Evolutionary conservation across 2,113 vertebrate genomes (phyloP).

Genomic region (Ascaphus truei): DNA sequence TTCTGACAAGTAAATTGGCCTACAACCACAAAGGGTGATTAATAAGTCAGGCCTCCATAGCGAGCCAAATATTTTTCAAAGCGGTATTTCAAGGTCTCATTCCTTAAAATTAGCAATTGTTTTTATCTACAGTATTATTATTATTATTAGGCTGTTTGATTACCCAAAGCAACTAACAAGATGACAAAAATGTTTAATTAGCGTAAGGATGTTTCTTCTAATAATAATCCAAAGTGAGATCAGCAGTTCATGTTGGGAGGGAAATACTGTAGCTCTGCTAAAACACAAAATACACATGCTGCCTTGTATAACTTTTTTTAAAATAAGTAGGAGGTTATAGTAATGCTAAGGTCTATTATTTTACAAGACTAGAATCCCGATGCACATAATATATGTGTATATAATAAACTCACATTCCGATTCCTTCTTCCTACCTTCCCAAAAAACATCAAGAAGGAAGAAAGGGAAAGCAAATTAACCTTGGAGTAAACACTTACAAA

Average conservation of each 20-base stretch:
- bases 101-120: slow-evolving; percentile 18
- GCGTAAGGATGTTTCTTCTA: neutral
- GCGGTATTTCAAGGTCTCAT: slow-evolving; percentile 20
- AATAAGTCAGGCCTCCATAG: slow-evolving; percentile 17
- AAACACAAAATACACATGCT: neutral
- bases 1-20: slow-evolving; percentile 38
- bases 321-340: too few relatives aligned
- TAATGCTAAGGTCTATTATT: too few relatives aligned
- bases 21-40: slow-evolving; percentile 38
- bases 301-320: neutral
- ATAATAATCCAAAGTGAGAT: neutral
- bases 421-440: too few relatives aligned
- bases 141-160: neutral
- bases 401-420: too few relatives aligned
- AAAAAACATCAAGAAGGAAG: too few relatives aligned
- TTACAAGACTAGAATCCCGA: too few relatives aligned
- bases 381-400: too few relatives aligned
- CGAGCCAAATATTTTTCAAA: slow-evolving; percentile 33
- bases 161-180: neutral
- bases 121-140: neutral
- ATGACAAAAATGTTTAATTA: neutral
- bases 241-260: neutral
- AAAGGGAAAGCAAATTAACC: too few relatives aligned
- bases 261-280: neutral
- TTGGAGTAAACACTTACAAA: too few relatives aligned